phyloP scores from a whole-genome alignment of 2,888 invertebrate species.

The Sminthurinus aureus region DNA sequence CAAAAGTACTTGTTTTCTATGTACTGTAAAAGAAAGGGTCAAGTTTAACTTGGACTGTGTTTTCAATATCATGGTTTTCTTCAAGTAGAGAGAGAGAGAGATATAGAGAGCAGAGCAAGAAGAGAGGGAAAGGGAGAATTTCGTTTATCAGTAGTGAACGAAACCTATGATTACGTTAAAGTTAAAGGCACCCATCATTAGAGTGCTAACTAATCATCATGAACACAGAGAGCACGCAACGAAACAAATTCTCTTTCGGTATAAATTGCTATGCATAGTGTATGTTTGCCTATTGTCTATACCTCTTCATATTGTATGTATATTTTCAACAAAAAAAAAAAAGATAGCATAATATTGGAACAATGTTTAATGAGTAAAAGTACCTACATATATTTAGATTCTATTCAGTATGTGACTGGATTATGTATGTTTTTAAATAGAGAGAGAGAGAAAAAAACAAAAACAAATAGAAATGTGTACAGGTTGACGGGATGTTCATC shows the following conservation, averaged over 20 bases:
- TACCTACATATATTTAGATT: no score
- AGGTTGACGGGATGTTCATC: background rate
- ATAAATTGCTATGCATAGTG: background rate
- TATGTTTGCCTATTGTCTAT: background rate
- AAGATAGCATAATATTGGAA: no score
- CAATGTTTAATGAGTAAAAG: no score
- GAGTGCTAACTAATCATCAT: conserved; percentile 40
- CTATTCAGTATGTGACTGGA: no score
- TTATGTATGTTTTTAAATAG: no score
- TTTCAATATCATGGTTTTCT: background rate
- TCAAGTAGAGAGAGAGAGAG: no score
- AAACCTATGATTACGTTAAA: conserved; percentile 49
- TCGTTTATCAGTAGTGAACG: conserved; percentile 39
- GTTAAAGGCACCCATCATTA: conserved; percentile 52
- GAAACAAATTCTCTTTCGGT: conserved; percentile 22
- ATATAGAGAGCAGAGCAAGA: no score
- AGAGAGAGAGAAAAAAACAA: background rate
- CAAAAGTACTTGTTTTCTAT: conserved; percentile 35
- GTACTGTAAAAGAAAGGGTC: conserved; percentile 38
- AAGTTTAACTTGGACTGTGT: conserved; percentile 28
- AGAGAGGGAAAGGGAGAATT: conserved; percentile 27
- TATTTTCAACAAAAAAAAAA: no score
- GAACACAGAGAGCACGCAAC: conserved; percentile 35
- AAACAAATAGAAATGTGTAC: conserved; percentile 25
- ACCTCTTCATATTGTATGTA: background rate